phyloP scores from a whole-genome alignment of 2,888 invertebrate species.

The Hemistola chrysoprasaria region DNA sequence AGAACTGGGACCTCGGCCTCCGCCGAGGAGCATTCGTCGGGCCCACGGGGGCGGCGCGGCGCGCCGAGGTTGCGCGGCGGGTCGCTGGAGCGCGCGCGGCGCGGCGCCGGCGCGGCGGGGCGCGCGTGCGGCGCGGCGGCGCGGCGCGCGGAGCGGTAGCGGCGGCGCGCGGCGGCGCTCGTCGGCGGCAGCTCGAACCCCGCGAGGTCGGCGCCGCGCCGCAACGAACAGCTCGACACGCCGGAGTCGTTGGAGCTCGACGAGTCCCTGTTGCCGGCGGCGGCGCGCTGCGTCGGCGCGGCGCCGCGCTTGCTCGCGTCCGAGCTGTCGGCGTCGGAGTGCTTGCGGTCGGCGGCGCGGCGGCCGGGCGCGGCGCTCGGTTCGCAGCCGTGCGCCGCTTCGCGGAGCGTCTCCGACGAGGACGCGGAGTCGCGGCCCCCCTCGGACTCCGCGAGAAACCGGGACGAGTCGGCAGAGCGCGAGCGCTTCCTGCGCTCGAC shows the following conservation, averaged over 20 bases:
- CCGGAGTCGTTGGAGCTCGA: slow-evolving; percentile 92
- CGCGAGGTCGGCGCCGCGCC: slow-evolving; percentile 71
- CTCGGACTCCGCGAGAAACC: slow-evolving; percentile 84
- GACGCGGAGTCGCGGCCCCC: slow-evolving; percentile 66
- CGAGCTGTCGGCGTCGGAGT: slow-evolving; percentile 68
- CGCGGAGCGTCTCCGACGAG: slow-evolving; percentile 75
- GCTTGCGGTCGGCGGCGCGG: slow-evolving; percentile 49
- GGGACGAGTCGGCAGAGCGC: slow-evolving; percentile 88
- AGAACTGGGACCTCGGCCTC: slow-evolving; percentile 89
- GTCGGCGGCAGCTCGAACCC: slow-evolving; percentile 85
- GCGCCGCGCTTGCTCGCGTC: slow-evolving; percentile 51
- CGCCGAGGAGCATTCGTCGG: slow-evolving; percentile 87
- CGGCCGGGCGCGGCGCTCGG: slow-evolving; percentile 62
- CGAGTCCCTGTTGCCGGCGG: slow-evolving; percentile 87
- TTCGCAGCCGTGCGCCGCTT: slow-evolving; percentile 51
- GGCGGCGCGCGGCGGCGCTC: slow-evolving; percentile 75
- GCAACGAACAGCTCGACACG: slow-evolving; percentile 85
- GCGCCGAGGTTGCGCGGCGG: slow-evolving; percentile 80
- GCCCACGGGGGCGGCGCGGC: slow-evolving; percentile 81
- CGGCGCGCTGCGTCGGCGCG: slow-evolving; percentile 39
- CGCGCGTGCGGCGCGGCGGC: slow-evolving; percentile 74
- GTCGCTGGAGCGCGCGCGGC: slow-evolving; percentile 84
- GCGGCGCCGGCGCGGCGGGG: slow-evolving; percentile 80
- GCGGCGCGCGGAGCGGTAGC: slow-evolving; percentile 81
- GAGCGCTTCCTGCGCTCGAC: slow-evolving; percentile 81